Conservation (phyloP, 2,113 vertebrate genomes). For the Chaenogobius annularis region DNA sequence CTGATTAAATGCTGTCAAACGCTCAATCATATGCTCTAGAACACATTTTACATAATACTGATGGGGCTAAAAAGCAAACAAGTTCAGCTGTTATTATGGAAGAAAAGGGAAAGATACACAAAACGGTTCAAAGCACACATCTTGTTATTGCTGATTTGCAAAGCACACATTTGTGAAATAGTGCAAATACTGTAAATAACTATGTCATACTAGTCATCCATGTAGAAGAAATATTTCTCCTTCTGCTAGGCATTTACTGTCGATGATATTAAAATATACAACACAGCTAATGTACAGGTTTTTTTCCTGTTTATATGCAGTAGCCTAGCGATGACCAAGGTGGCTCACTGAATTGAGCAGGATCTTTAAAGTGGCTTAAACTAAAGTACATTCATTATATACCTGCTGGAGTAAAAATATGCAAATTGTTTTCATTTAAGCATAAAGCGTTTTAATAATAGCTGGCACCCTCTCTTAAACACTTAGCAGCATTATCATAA, state of each 20-base stretch:
- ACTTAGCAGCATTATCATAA: neutral
- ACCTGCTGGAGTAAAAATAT: conserved; percentile 65
- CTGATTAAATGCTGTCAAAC: conserved; percentile 35
- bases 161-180: conserved; percentile 28
- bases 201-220: conserved; percentile 8
- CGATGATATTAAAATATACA: neutral
- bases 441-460: conserved; percentile 10
- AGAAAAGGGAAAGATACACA: conserved; percentile 31
- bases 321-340: conserved; percentile 34
- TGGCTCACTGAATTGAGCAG: conserved; percentile 39
- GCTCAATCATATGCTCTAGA: conserved; percentile 39
- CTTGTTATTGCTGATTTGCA: conserved; percentile 23
- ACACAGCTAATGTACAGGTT: conserved; percentile 26
- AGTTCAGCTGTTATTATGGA: conserved; percentile 30
- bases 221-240: conserved; percentile 29
- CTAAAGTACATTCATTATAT: conserved; percentile 65
- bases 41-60: conserved; percentile 20
- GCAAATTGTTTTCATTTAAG: conserved; percentile 50
- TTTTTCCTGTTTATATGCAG: conserved; percentile 31
- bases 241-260: conserved; percentile 1
- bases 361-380: conserved; percentile 48
- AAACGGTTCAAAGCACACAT: conserved; percentile 18
- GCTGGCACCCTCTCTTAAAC: conserved; percentile 1
- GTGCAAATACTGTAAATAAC: conserved; percentile 27
- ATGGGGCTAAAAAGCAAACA: conserved; percentile 16